Evolutionary conservation across 2,888 invertebrate species (phyloP), one percentile per base, ranked within the genome.

Genomic region (Andrena flavipes): DNA sequence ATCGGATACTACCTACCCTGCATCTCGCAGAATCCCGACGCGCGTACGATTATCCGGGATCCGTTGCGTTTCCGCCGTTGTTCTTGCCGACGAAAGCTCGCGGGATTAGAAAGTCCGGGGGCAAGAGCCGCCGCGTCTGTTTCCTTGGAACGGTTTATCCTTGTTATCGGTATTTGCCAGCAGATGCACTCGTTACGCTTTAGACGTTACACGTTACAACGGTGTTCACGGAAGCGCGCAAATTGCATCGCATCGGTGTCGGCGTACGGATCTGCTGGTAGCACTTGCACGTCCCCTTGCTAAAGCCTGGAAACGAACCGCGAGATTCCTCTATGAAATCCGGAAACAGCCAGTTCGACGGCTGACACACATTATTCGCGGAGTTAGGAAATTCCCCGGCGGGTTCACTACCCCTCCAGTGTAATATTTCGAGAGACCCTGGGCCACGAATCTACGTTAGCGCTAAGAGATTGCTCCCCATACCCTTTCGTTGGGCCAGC

Each of bases 381-480:
- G 77, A 85, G 79, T 86, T 90, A 88, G 82, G 87, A 86, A 88
- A 90, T 90, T 90, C 87, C 87, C 90, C 67, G 79, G 84, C 74
- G 87, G 84, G 77, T 69, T 76, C 62, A 30, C 70, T 82, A 78
- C 82, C 88, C 89, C 86, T 84, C 87, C 86, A 90, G 91, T 90
- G 92, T 91, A 91, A 93, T 93, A 92, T 93, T 93, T 92, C 88
- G 91, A 91, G 90, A 92, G 92, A 91, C 89, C 90, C 90, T 88
- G 91, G 91, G 88, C 91, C 91, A 91, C 92, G 92, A 92, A 92
- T 93, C 91, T 90, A 92, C 93, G 92, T 92, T 92, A 92, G 91
- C 91, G 86, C 92, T 93, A 93, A 93, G 92, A 93, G 93, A 93
- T 93, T 93, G 92, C 92, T 92, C 91, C 91, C 83, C 91, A 89